Evolutionary conservation across 2,797 vertebrate species (phyloP).

Genomic region (Buceros bicornis): DNA sequence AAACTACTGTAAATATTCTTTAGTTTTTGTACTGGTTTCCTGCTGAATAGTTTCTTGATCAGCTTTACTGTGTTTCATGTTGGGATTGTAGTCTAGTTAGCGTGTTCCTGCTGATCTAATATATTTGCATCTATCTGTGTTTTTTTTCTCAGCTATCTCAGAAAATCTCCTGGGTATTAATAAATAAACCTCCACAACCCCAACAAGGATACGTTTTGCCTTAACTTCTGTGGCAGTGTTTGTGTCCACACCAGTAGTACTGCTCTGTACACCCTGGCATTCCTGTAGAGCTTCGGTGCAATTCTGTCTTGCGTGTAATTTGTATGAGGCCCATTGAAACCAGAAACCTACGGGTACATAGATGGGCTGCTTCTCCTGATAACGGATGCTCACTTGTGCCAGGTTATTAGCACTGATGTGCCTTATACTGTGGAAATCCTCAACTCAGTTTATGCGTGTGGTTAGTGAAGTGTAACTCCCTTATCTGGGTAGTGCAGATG

Average conservation of each 20-base stretch:
- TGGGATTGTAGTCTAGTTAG: neutral
- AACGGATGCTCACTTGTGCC: neutral
- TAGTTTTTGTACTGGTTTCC: neutral
- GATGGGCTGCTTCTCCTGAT: neutral
- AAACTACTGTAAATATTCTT: neutral
- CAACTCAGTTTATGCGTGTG: neutral
- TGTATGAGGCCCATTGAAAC: neutral
- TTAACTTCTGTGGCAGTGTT: neutral
- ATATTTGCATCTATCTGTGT: neutral
- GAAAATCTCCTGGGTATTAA: neutral
- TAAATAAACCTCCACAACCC: neutral
- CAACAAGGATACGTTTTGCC: neutral
- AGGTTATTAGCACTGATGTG: conserved; percentile 9
- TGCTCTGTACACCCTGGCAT: neutral
- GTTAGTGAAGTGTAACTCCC: conserved; percentile 1
- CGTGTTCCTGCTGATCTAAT: neutral
- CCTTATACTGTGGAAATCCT: neutral
- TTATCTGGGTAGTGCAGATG: conserved; percentile 52
- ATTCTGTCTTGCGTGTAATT: neutral
- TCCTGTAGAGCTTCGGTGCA: neutral
- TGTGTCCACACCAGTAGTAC: neutral
- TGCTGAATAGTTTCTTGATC: neutral
- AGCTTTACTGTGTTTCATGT: neutral
- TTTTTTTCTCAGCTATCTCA: neutral
- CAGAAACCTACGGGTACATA: neutral